Base-by-base conservation (phyloP, 2,888 invertebrate species). In the Fragum whitleyi region DNA sequence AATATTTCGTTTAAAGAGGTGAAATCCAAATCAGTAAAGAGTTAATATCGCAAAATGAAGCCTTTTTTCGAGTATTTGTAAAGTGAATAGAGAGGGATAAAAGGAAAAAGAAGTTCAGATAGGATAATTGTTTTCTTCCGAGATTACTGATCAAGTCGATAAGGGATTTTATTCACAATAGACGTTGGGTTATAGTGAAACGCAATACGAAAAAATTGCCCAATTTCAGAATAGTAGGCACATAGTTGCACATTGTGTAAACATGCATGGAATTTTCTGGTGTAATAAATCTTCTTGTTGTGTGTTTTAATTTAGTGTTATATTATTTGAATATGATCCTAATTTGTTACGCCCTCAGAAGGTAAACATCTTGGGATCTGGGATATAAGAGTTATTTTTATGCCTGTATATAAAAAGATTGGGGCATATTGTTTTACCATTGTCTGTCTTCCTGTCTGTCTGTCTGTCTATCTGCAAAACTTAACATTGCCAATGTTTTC, bases 41-140 rank as follows among this genome's bases (percentile, higher is more conserved):
- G 32, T 36, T 36, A 36, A 36, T 36, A 36, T 36, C 9, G 32
- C 3, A 9, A 36, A 36, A 36, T 36, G 57, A 57, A 57, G 57
- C 26, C 26, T 28, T 23, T 57, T 23, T n/a, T 57, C 21, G 26
- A 26, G 26, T 57, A 57, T 57, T 57, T 57, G 57, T 26, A 57
- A 14, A 57, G 57, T 57, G 1, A 57, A 57, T 57, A 14, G 21
- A 39, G 39, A 19, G 47, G 47, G 16, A 47, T 26, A 23, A 57
- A 26, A 14, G 57, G 57, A 57, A 19, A 57, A 28, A 57, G 57
- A 28, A 16, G 36, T 36, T 62, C 62, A 29, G 62, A 32, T 62
- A 62, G 29, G 36, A 62, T 36, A 62, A 32, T 62, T 62, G 62
- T 62, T 62, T 62, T 62, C 62, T 62, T 62, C 62, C 62, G 62